Evolutionary conservation across 2,113 vertebrate species (phyloP).

Genomic region (Castor canadensis): DNA sequence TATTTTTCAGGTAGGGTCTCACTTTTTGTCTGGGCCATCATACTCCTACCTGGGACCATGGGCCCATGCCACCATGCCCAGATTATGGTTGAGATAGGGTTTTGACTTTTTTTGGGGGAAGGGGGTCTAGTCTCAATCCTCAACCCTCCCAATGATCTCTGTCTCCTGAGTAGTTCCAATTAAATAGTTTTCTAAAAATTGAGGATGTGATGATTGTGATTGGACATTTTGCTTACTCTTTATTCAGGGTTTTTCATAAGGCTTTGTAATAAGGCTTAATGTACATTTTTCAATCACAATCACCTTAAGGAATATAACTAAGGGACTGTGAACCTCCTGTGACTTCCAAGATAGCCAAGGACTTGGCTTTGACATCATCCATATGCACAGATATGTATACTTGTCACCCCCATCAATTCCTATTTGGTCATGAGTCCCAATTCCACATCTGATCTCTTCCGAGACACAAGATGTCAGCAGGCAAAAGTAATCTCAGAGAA

Average conservation of each 20-base stretch:
- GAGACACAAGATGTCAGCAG: neutral
- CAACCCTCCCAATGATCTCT: too few species aligned
- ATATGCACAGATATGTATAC: neutral
- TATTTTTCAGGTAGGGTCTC: too few species aligned
- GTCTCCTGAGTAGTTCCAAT: too few species aligned
- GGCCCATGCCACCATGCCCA: too few species aligned
- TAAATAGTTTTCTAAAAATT: neutral
- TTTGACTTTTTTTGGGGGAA: too few species aligned
- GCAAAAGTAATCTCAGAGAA: conserved; percentile 49
- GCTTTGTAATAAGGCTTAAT: neutral
- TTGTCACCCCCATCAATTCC: conserved; percentile 35
- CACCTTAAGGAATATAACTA: neutral
- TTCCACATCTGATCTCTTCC: neutral
- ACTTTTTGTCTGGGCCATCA: too few species aligned
- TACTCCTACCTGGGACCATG: too few species aligned
- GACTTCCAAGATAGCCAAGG: neutral
- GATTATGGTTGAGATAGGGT: too few species aligned
- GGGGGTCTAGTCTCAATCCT: too few species aligned
- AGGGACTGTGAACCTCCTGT: neutral
- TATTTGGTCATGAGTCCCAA: neutral
- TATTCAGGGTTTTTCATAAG: neutral
- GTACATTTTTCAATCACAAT: too few species aligned
- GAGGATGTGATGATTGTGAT: too few species aligned
- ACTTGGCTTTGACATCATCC: conserved; percentile 1
- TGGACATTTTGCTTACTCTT: too few species aligned